These are phyloP conservation scores for Xylota sylvarum DNA, from an alignment of 2,888 invertebrate genomes.

Conservation along the genomic window DNA sequence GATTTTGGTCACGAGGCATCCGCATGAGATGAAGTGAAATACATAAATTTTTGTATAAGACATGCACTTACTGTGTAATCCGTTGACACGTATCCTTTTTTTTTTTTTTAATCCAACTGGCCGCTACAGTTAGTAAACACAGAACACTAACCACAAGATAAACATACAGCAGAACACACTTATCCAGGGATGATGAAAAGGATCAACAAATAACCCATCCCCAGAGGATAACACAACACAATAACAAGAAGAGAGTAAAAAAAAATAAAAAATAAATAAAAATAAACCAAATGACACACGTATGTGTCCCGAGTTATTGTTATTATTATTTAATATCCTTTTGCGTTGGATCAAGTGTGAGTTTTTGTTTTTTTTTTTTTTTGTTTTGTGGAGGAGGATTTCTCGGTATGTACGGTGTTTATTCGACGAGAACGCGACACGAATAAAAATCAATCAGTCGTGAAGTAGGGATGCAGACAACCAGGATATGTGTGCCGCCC, in stretches of 20 bases:
- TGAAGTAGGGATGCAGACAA: constrained; percentile 66
- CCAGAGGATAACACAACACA: constrained; percentile 9
- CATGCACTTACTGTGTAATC: constrained; percentile 50
- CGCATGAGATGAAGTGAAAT: constrained; percentile 27
- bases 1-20: constrained; percentile 59
- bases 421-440: constrained; percentile 75
- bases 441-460: constrained; percentile 76
- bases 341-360: constrained; percentile 36
- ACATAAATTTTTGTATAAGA: constrained; percentile 24
- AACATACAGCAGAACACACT: constrained; percentile 55
- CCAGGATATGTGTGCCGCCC: constrained; percentile 53
- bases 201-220: constrained; percentile 63
- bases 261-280: background rate
- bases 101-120: constrained; percentile 43
- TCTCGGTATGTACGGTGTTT: constrained; percentile 44
- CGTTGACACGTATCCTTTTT: constrained; percentile 53
- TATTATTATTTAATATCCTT: constrained; percentile 69
- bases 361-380: constrained; percentile 14
- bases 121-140: constrained; percentile 35
- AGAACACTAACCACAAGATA: constrained; percentile 52
- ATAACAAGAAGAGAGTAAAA: constrained; percentile 12
- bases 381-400: constrained; percentile 6
- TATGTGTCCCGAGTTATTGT: constrained; percentile 53
- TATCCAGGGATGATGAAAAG: constrained; percentile 41
- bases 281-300: constrained; percentile 21